phyloP scores from a whole-genome alignment of 2,888 invertebrate species.

The Ochropacha duplaris region DNA sequence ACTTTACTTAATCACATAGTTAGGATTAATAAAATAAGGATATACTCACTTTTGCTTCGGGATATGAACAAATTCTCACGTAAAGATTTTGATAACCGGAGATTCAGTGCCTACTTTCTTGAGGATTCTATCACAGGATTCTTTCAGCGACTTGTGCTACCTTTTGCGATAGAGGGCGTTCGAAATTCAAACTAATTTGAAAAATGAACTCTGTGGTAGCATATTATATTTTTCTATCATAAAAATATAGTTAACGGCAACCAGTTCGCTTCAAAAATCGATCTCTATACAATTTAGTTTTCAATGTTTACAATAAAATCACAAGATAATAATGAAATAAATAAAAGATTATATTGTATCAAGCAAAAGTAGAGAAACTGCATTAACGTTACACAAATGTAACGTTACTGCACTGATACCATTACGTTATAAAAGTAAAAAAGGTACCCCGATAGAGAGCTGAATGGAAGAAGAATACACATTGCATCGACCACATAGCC shows the following conservation, averaged over 20 bases:
- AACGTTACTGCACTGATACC: too few species aligned
- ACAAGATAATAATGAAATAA: too few species aligned
- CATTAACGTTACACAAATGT: too few species aligned
- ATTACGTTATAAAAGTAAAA: too few species aligned
- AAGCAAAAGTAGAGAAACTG: too few species aligned
- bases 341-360: too few species aligned
- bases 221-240: slow-evolving; percentile 34
- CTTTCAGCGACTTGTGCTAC: slow-evolving; percentile 69
- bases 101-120: slow-evolving; percentile 80
- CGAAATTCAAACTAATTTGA: slow-evolving; percentile 68
- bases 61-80: slow-evolving; percentile 77
- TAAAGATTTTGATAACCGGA: slow-evolving; percentile 82
- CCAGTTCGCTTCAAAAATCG: neutral
- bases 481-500: too few species aligned
- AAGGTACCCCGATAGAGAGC: too few species aligned
- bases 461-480: too few species aligned
- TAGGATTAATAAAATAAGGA: slow-evolving; percentile 35
- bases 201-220: slow-evolving; percentile 43
- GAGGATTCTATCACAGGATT: slow-evolving; percentile 83
- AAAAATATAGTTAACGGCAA: neutral
- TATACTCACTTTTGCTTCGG: slow-evolving; percentile 78
- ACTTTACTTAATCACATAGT: slow-evolving; percentile 20
- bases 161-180: slow-evolving; percentile 74
- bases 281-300: too few species aligned
- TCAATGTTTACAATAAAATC: too few species aligned